phyloP scores from a whole-genome alignment of 2,888 invertebrate species.

The Odontothrips loti region DNA sequence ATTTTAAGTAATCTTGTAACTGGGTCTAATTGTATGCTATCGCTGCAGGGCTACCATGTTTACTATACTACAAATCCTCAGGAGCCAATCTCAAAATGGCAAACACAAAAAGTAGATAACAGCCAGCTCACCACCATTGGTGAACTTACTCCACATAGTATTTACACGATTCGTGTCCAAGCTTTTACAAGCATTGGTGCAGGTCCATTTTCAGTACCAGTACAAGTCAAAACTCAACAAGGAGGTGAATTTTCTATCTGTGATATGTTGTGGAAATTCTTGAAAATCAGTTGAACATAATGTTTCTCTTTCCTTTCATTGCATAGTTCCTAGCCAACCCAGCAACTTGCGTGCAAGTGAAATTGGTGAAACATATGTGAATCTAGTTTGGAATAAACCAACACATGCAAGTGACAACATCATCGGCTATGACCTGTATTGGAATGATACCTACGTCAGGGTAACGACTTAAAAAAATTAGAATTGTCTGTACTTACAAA shows the following conservation, averaged over 20 bases:
- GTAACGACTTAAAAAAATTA: conserved; percentile 41
- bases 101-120: conserved; percentile 89
- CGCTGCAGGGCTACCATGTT: conserved; percentile 87
- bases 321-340: conserved; percentile 90
- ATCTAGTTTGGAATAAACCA: conserved; percentile 89
- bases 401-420: conserved; percentile 89
- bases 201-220: conserved; percentile 91
- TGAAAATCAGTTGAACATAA: conserved; percentile 18
- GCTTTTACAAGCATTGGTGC: conserved; percentile 92
- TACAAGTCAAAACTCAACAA: conserved; percentile 97
- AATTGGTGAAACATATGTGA: conserved; percentile 84
- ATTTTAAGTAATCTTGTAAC: conserved; percentile 25
- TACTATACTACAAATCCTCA: conserved; percentile 90
- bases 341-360: conserved; percentile 81
- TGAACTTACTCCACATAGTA: conserved; percentile 84
- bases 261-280: neutral
- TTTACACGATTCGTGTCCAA: conserved; percentile 91
- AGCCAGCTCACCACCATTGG: conserved; percentile 89
- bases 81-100: conserved; percentile 84
- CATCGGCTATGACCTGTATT: conserved; percentile 91
- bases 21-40: conserved; percentile 36
- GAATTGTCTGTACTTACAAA: too few relatives aligned
- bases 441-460: conserved; percentile 94
- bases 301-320: conserved; percentile 31
- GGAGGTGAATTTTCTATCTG: conserved; percentile 56